phyloP scores from a whole-genome alignment of 2,888 invertebrate species.

The Patella depressa region DNA sequence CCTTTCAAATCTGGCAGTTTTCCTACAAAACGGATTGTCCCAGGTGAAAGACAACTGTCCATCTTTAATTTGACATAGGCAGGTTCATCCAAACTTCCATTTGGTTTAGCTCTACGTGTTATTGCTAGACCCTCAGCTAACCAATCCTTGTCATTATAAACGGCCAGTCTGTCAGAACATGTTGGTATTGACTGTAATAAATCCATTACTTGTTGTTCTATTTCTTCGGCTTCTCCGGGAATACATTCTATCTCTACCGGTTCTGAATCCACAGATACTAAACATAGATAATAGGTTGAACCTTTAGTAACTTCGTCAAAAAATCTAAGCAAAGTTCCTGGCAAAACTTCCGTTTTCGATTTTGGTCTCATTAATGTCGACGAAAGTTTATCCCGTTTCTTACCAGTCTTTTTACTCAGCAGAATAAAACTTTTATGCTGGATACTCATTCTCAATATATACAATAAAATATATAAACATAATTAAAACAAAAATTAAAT shows the following conservation, averaged over 20 bases:
- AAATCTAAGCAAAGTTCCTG: conserved; percentile 51
- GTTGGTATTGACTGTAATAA: conserved; percentile 56
- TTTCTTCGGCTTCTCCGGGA: conserved; percentile 37
- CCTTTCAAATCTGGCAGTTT: conserved; percentile 51
- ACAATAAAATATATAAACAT: too few species aligned
- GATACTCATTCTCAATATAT: too few species aligned
- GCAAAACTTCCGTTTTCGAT: conserved; percentile 51
- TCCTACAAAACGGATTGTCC: conserved; percentile 55
- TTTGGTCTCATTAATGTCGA: conserved; percentile 36
- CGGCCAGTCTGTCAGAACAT: conserved; percentile 54
- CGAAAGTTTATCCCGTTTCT: conserved; percentile 49
- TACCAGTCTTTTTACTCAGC: conserved; percentile 48
- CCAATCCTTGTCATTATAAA: conserved; percentile 54
- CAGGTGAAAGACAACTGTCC: conserved; percentile 47
- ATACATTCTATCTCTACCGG: conserved; percentile 47
- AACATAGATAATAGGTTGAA: conserved; percentile 23
- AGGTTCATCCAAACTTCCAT: conserved; percentile 38
- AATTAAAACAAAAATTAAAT: too few species aligned
- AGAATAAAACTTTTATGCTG: conserved; percentile 43
- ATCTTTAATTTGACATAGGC: conserved; percentile 58
- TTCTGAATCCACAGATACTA: conserved; percentile 24
- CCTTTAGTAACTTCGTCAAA: conserved; percentile 27
- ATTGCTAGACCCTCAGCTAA: conserved; percentile 52
- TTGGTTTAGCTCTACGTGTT: conserved; percentile 13
- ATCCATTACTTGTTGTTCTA: conserved; percentile 38